Conservation (phyloP, 2,797 vertebrate genomes). For the Myripristis murdjan region DNA sequence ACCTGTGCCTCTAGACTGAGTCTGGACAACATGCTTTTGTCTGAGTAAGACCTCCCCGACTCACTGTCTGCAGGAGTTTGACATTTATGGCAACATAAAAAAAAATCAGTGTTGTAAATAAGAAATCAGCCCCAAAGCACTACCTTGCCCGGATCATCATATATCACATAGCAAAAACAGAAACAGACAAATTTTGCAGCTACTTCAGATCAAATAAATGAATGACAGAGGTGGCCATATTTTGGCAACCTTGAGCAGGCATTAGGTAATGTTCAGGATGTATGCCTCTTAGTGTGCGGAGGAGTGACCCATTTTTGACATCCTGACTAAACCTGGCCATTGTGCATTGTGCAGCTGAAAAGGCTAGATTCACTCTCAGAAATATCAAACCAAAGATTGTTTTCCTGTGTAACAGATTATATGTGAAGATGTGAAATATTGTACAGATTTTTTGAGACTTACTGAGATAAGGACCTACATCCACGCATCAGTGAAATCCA, state of each 20-base stretch:
- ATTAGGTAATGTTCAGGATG: conserved; percentile 82
- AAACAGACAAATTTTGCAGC: conserved; percentile 73
- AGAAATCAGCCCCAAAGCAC: conserved; percentile 68
- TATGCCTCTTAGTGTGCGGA: conserved; percentile 63
- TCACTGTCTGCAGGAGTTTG: conserved; percentile 78
- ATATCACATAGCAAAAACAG: conserved; percentile 75
- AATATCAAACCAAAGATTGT: conserved; percentile 30
- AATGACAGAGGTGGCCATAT: conserved; percentile 65
- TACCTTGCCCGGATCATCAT: conserved; percentile 74
- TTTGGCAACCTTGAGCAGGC: conserved; percentile 77
- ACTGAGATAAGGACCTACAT: background rate
- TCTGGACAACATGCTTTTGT: conserved; percentile 84
- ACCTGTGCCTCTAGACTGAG: conserved; percentile 74
- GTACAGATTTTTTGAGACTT: no score
- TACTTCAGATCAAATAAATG: conserved; percentile 73
- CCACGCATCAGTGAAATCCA: background rate
- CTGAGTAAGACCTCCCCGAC: conserved; percentile 75
- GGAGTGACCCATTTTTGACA: conserved; percentile 64
- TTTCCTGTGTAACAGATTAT: conserved; percentile 12
- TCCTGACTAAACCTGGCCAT: conserved; percentile 63
- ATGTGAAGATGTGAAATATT: conserved; percentile 17
- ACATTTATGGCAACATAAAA: conserved; percentile 81
- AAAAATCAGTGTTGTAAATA: conserved; percentile 72
- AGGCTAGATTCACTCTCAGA: conserved; percentile 41
- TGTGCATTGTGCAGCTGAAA: conserved; percentile 55